These are phyloP conservation scores for Apis mellifera DNA, from an alignment of 1,140 invertebrate species.

Conservation along the genomic window DNA sequence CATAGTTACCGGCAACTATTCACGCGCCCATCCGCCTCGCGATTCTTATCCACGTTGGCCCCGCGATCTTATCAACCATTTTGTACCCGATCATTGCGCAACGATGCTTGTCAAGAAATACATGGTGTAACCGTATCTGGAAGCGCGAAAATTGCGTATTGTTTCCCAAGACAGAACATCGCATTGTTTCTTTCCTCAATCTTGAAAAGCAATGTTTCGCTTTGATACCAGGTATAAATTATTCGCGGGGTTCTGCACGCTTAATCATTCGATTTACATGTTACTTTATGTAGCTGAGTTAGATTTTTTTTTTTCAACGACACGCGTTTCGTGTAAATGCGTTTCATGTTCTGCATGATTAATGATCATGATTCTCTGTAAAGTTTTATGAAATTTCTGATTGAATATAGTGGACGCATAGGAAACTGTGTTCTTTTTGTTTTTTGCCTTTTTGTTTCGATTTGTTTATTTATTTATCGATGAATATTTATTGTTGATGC, in stretches of 20 bases:
- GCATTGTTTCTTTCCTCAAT: slow-evolving; percentile 5
- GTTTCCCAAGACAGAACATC: background rate
- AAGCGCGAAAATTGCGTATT: slow-evolving; percentile 19
- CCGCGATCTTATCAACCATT: slow-evolving; percentile 37
- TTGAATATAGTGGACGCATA: background rate
- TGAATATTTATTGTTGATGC: background rate
- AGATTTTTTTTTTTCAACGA: background rate
- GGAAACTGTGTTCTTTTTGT: too few relatives aligned
- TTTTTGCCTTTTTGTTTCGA: background rate
- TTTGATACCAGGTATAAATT: background rate
- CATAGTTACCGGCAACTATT: slow-evolving; percentile 36
- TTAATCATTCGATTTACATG: background rate
- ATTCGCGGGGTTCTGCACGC: too few relatives aligned
- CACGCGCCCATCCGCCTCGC: slow-evolving; percentile 20
- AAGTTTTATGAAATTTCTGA: background rate
- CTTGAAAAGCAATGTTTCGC: slow-evolving; percentile 2
- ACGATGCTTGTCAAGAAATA: slow-evolving; percentile 24
- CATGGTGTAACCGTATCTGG: slow-evolving; percentile 11
- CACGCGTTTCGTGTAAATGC: background rate
- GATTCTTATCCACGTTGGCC: slow-evolving; percentile 37
- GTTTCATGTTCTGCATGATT: background rate
- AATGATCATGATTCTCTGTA: background rate
- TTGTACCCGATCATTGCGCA: slow-evolving; percentile 39
- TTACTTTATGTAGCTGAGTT: background rate
- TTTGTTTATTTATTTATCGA: background rate